Evolutionary conservation across 2,888 invertebrate species (phyloP).

Genomic region (Noctua janthina): DNA sequence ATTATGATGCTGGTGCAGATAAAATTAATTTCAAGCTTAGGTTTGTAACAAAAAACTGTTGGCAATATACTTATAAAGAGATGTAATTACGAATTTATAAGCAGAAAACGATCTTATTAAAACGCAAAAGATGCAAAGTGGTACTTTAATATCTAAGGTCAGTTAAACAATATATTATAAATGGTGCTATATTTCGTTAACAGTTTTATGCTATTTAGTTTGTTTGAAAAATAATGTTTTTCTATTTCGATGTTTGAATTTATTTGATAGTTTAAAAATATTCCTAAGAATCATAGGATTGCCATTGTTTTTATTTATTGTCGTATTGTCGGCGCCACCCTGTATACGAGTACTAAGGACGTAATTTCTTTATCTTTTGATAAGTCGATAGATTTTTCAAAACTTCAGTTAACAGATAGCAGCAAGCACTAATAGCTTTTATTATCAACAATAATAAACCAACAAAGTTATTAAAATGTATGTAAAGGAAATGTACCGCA

Average conservation of each 20-base stretch:
- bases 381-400: not conserved
- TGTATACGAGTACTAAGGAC: not conserved
- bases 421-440: constrained; percentile 5
- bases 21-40: not conserved
- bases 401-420: constrained; percentile 13
- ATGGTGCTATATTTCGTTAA: no score
- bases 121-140: not conserved
- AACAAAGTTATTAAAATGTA: constrained; percentile 69
- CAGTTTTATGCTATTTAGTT: no score
- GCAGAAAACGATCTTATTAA: not conserved
- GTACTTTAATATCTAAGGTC: no score
- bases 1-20: not conserved
- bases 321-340: no score
- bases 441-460: constrained; percentile 40
- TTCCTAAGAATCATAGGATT: no score
- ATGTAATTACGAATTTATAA: not conserved
- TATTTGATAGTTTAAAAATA: no score
- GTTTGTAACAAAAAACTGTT: not conserved
- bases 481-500: constrained; percentile 68
- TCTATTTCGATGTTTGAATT: no score
- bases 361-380: constrained; percentile 5
- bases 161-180: no score
- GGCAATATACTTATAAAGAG: not conserved
- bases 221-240: no score
- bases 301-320: no score